Base-by-base conservation (phyloP, 2,888 invertebrate genomes). In the Agriopis aurantiaria region DNA sequence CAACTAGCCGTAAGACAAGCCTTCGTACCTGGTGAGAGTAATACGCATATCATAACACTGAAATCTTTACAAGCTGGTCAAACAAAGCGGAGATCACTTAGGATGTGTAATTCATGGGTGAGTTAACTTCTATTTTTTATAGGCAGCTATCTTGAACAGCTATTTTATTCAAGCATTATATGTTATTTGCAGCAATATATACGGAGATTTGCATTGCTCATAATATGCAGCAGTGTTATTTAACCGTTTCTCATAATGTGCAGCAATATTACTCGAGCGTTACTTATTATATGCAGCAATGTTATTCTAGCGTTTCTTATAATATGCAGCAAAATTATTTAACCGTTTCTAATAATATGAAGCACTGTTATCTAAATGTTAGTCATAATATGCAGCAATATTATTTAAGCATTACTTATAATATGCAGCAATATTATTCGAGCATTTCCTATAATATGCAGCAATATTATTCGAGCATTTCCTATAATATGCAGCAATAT, bases 1-100 rank as follows among this genome's bases (percentile, higher is more conserved):
- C 72, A 88, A 75, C 14, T 75, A 76, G 74, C 64, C 69, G 12
- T 72, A 71, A 74, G 69, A 40, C 7, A 41, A 49, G 8, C 59
- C 51, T 46, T 48, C 62, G 62, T 64, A 57, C 46, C 46, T 11
- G 45, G 48, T 46, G 58, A 58, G 46, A 58, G 58, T 58, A 58
- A 58, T 46, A 51, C 58, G 51, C 69, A 69, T 69, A 69, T 69
- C 69, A 55, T 17, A 53, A 46, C 14, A 48, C 41, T 33, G 7
- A 56, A 23, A 51, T 51, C 12, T 17, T 43, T 65, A 57, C 41
- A 17, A 17, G 23, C 14, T 46, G 58, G 49, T 23, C 23, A 14
- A 33, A 40, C 49, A 55, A 45, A 61, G 61, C 56, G 61, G 60
- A 60, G 40, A 61, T 40, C 12, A 23, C 23, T 48, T 51, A 65